A percentile compares a stretch with the other conserved stretches of the same genome.
Conservation (phyloP, 2,113 vertebrate genomes). For the Paramisgurnus dabryanus region DNA sequence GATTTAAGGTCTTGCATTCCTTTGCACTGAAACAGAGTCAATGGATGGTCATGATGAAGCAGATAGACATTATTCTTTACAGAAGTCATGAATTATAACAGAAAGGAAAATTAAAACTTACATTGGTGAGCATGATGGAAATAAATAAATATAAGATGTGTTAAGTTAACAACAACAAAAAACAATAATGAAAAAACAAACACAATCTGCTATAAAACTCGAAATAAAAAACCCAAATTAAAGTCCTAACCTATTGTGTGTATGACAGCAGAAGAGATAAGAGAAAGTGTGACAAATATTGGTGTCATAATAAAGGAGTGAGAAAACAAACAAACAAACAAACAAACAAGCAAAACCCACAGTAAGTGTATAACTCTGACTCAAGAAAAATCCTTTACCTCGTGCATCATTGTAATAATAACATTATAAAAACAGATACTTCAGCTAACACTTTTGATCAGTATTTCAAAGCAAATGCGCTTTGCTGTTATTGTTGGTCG, state of each 20-base stretch:
- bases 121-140: neutral
- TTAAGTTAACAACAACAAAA: no score
- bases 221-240: no score
- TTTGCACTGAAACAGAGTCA: conserved; percentile 38
- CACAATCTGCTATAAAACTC: no score
- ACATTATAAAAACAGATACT: neutral
- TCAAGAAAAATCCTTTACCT: neutral
- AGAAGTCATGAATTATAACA: neutral
- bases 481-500: no score
- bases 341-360: neutral
- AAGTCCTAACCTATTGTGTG: neutral
- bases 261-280: neutral
- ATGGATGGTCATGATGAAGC: neutral
- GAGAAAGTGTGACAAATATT: neutral
- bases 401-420: no score
- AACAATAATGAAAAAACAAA: no score
- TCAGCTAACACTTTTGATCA: neutral
- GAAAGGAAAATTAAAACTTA: conserved; percentile 19
- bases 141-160: neutral
- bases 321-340: conserved; percentile 49
- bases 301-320: conserved; percentile 32
- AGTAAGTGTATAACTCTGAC: conserved; percentile 20
- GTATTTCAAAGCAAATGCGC: neutral
- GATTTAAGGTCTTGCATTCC: conserved; percentile 43
- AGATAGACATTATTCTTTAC: conserved; percentile 7